Base-by-base conservation (phyloP, 2,888 invertebrate genomes). In the Cantharis nigra region DNA sequence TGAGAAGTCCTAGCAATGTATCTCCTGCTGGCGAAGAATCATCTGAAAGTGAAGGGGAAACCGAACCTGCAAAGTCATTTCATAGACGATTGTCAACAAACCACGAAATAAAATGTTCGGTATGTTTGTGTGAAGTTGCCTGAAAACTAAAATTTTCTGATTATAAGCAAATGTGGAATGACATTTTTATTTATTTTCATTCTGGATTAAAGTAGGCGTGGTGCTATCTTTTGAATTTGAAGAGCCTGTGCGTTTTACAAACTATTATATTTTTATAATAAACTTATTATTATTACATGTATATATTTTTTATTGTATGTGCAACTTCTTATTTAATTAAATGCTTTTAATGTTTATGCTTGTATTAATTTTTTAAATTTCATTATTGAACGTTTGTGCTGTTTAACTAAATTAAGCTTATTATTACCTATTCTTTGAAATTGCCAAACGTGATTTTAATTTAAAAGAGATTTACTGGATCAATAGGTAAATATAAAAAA, bases 21-120 rank as follows among this genome's bases (percentile, higher is more conserved):
- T 85, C 86, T 81, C 84, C 86, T 79, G 86, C 84, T 73, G 84
- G 82, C 79, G 93, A 92, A 82, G 93, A 93, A 82, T 92, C 93
- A 79, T 92, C 95, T 33, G 96, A 95, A 87, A 96, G 96, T 89
- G 96, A 96, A 87, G 94, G 93, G 88, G 96, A 96, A 88, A 92
- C 93, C 76, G 95, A 95, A 87, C 94, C 94, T 84, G 94, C 93
- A 82, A 91, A 91, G 87, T 92, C 92, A 83, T 93, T 95, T 88
- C 93, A 94, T 85, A 91, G 95, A 85, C 92, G 95, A 85, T 92
- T 96, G 87, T 96, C 96, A 79, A 96, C 95, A 79, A 95, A 95
- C 89, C 94, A 93, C 89, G 94, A 94, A 88, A 93, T 94, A 87
- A 95, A 94, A 88, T 92, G 93, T 89, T 91, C 94, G 91, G 96